Percentiles rank a stretch among this genome's conserved stretches.
These are phyloP conservation scores for Drosophila kambysellisi DNA, from an alignment of 2,888 invertebrate species.

Conservation along the genomic window DNA sequence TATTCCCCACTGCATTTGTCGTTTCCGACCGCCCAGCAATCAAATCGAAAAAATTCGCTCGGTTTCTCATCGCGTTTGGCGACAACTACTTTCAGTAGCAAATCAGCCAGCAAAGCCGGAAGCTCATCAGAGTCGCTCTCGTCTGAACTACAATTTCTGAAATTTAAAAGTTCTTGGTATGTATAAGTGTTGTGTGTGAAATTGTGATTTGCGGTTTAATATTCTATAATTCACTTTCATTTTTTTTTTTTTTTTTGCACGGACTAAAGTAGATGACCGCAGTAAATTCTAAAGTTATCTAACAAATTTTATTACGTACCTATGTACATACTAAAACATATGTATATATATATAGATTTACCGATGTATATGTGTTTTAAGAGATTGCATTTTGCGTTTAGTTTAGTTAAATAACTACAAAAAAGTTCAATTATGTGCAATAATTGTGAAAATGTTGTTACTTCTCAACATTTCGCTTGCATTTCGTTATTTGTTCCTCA, in stretches of 20 bases:
- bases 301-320: conserved; percentile 42
- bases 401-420: conserved; percentile 8
- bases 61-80: conserved; percentile 26
- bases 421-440: background rate
- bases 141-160: conserved; percentile 60
- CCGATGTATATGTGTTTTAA: conserved; percentile 22
- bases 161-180: conserved; percentile 70
- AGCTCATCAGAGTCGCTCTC: conserved; percentile 58
- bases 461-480: conserved; percentile 21
- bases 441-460: background rate
- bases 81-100: conserved; percentile 61
- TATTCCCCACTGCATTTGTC: conserved; percentile 37
- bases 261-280: conserved; percentile 1
- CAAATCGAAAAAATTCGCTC: conserved; percentile 16
- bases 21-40: conserved; percentile 16
- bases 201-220: conserved; percentile 15
- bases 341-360: conserved; percentile 11
- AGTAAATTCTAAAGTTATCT: conserved; percentile 55
- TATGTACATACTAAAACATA: background rate
- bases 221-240: conserved; percentile 24
- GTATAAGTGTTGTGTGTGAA: conserved; percentile 45
- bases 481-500: conserved; percentile 42
- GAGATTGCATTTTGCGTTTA: conserved; percentile 2
- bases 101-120: conserved; percentile 70
- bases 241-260: conserved; percentile 21